Evolutionary conservation across 2,888 invertebrate species (phyloP), one percentile per base, ranked within the genome.

Genomic region (Thelaira solivaga): DNA sequence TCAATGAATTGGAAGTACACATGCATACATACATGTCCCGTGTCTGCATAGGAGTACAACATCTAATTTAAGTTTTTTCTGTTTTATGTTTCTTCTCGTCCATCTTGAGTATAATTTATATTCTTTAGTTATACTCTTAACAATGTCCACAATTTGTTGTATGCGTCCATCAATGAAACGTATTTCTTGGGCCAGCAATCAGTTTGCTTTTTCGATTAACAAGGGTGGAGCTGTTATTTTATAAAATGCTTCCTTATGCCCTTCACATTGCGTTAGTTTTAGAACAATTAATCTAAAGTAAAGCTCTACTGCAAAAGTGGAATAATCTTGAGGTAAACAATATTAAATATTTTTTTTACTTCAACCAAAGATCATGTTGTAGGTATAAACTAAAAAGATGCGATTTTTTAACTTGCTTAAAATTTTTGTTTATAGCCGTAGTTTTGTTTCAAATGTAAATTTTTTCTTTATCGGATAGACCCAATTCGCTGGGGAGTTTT

Each of bases 201-300:
- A 39, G 36, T 22, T 61, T 4, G 16, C 45, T 36, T 39, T 71
- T 36, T 45, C 24, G 34, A n/a, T 61, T 61, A 71, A 55, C 29
- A 77, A 61, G 72, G 72, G 72, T 49, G 76, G 65, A 76, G 61
- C 53, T 77, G 72, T 55, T 68, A 67, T 62, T 62, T 71, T 43
- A 55, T 72, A 72, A 72, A 68, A 57, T 68, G 72, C 68, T 73
- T 77, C 72, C 73, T 73, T 49, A 73, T 59, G 72, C 49, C 49
- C 71, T 65, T 67, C 7, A 53, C 34, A 45, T 76, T 67, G 13
- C 53, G 49, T 67, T 29, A 11, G 16, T 62, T 45, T 67, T 7
- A 29, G 36, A 8, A 59, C 55, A 47, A 76, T 72, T 67, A 67
- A 76, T 72, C 24, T 69, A 4, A 64, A 59, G 41, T 34, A 6